Base-by-base conservation (phyloP, 2,888 invertebrate species). In the Agrotis clavis region DNA sequence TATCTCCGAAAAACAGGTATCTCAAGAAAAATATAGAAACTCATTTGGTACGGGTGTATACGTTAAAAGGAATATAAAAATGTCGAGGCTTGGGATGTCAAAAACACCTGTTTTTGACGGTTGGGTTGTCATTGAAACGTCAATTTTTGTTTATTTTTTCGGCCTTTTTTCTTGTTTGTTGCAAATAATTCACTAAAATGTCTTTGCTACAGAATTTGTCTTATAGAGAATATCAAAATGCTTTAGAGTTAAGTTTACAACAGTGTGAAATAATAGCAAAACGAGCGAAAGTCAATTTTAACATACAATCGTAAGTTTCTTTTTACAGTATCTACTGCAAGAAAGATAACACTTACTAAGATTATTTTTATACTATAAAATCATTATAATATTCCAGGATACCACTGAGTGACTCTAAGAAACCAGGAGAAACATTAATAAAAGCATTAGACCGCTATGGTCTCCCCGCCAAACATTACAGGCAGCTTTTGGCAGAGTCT, bases 221-320 rank as follows among this genome's bases (percentile, higher is more conserved):
- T 0, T 95, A 92, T 74, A 84, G 74, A 83, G 95, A 95, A 77
- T 95, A 94, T 82, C 90, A 92, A 86, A 90, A 86, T 71, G 93
- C 91, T 19, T 83, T 88, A 71, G 81, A 86, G 11, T 86, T 96
- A 16, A 88, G 89, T 54, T 74, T 84, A 54, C 91, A 92, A 69
- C 90, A 92, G 71, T 96, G 96, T 84, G 93, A 95, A 87, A 85
- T 89, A 45, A 91, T 96, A 77, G 92, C 94, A 13, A 91, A 90
- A 77, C 74, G 94, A 66, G 93, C 94, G 14, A 89, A 92, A 51
- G 74, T 96, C 41, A 89, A 90, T 53, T 77, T 59, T 51, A 73
- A 71, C 19, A 77, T 71, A 21, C 51, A 70, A 41, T 48, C 47
- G 96, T 96, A 88, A 89, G 92, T 81, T 59, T 4, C 9, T 30